Base-by-base conservation (phyloP, 1,140 invertebrate species). In the Onthophagus taurus region DNA sequence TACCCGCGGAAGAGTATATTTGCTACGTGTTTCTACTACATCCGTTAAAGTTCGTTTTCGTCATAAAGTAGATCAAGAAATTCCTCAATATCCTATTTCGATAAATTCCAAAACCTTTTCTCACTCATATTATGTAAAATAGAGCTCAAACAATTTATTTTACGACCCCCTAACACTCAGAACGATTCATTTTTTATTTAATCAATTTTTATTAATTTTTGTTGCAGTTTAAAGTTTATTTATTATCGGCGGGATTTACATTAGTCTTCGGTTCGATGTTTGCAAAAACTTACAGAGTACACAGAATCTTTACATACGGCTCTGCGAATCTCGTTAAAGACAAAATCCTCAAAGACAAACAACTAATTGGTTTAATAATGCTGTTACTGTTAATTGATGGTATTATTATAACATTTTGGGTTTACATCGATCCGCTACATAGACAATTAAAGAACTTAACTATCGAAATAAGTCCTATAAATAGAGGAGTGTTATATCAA, bases 261-360 rank as follows among this genome's bases (percentile, higher is more conserved):
- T 60, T 91, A 34, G 83, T 85, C 16, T 91, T 90, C 58, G 88
- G 88, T 16, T 88, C 86, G 5, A 89, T 90, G 82, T 89, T 90
- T 63, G 84, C 85, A 1, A 91, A 91, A 66, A 90, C 87, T 0
- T 90, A 89, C 61, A 67, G 87, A 41, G 85, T 91, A 23, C 86
- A 91, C 65, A 71, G 85, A 48, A 88, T 91, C 60, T 90, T 91
- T 61, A 84, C 79, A 5, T 70, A 54, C 17, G 51, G 48, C 12
- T 29, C 43, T 13, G 49, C 37, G 1, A 47, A 45, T n/a, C 16
- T 55, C 23, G 72, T 76, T 45, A 77, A 76, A 59, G 74, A 76
- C 26, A 77, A 85, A 70, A 69, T 91, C 31, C 70, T 91, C 8
- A 83, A 87, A 69, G 87, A 90, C 57, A 85, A 82, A 9, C 85